These are phyloP conservation scores for Apotomis turbidana DNA, from an alignment of 2,888 invertebrate genomes.

Conservation along the genomic window DNA sequence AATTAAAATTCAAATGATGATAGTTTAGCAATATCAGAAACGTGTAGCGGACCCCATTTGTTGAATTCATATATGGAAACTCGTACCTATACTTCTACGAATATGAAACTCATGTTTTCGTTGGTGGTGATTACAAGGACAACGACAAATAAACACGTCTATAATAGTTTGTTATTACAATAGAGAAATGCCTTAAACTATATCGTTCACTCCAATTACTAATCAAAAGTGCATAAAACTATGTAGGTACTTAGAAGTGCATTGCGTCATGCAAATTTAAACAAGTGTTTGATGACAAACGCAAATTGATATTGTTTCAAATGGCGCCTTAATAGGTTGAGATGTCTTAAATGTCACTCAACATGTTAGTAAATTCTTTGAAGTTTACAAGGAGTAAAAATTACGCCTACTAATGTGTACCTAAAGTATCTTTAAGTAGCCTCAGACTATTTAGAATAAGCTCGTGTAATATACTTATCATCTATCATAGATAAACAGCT, in stretches of 20 bases:
- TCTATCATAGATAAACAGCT: no score
- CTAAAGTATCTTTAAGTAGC: background rate
- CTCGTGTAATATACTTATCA: no score
- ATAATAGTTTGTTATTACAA: background rate
- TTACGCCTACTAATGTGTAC: background rate
- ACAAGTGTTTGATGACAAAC: slow-evolving; percentile 57
- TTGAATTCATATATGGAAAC: no score
- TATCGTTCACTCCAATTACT: slow-evolving; percentile 13
- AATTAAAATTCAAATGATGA: no score
- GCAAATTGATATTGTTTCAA: slow-evolving; percentile 71
- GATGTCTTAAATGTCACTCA: slow-evolving; percentile 47
- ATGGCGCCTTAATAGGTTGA: slow-evolving; percentile 62
- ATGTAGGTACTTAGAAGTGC: slow-evolving; percentile 7
- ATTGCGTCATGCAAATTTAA: slow-evolving; percentile 68
- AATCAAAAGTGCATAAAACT: slow-evolving; percentile 45
- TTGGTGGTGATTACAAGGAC: no score
- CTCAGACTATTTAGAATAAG: background rate
- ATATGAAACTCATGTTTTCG: no score
- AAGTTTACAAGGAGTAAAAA: background rate
- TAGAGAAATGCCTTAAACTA: background rate
- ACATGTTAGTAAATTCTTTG: slow-evolving; percentile 30
- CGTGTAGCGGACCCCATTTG: no score
- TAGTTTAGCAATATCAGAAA: no score
- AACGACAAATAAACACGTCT: background rate
- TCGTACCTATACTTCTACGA: no score